These are phyloP conservation scores for Hemiprocne comata DNA, from an alignment of 2,113 vertebrate species.

Conservation along the genomic window DNA sequence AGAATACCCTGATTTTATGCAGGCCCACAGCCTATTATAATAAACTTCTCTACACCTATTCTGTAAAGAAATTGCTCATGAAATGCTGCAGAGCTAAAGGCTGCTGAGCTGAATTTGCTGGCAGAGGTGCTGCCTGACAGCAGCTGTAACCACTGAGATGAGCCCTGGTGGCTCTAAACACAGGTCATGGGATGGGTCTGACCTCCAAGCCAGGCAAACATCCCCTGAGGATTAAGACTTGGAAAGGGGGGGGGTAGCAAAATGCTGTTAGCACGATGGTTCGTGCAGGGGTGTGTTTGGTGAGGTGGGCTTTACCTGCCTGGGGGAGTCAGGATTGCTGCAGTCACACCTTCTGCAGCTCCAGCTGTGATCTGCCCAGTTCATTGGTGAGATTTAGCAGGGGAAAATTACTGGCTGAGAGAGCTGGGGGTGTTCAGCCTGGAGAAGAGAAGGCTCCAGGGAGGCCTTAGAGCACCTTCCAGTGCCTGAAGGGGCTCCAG, in stretches of 20 bases:
- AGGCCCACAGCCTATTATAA: constrained; percentile 48
- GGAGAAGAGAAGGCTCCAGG: too few relatives aligned
- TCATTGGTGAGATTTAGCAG: background rate
- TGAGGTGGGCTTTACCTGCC: rapidly evolving
- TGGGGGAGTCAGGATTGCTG: too few relatives aligned
- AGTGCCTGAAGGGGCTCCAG: too few relatives aligned
- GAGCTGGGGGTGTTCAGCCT: too few relatives aligned
- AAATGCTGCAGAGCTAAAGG: background rate
- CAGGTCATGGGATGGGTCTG: background rate
- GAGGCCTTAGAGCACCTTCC: too few relatives aligned
- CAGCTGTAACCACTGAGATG: rapidly evolving
- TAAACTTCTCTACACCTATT: constrained; percentile 32
- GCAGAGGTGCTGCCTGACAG: background rate
- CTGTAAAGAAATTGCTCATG: constrained; percentile 16
- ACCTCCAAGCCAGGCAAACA: background rate
- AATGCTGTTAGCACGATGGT: rapidly evolving
- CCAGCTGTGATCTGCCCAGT: background rate
- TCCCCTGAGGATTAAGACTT: background rate
- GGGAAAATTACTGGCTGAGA: too few relatives aligned
- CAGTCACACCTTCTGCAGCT: background rate
- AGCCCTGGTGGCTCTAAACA: background rate
- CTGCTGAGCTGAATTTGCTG: background rate
- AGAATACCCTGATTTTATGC: constrained; percentile 62
- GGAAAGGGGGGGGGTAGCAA: background rate
- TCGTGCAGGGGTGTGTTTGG: background rate